Evolutionary conservation across 2,797 vertebrate genomes (phyloP).

Genomic region (Eulemur rubriventer): DNA sequence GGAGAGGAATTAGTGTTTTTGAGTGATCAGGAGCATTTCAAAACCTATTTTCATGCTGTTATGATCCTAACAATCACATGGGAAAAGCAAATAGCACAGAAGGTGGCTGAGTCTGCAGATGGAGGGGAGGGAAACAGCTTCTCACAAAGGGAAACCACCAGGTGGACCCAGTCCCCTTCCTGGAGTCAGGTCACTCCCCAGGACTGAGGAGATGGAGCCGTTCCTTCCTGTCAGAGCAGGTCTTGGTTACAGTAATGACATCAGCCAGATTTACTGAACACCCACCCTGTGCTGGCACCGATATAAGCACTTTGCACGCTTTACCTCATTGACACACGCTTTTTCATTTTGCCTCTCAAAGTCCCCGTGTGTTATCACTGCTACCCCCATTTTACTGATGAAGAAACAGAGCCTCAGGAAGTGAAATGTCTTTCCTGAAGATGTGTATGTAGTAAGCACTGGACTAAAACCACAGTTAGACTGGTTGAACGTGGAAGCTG

Average conservation of each 20-base stretch:
- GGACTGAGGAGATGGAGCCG: background rate
- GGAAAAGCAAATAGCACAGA: background rate
- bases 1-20: background rate
- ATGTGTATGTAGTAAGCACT: background rate
- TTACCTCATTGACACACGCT: background rate
- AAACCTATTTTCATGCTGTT: background rate
- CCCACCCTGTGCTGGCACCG: rapidly evolving
- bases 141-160: background rate
- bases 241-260: background rate
- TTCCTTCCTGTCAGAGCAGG: background rate
- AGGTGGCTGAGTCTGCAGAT: background rate
- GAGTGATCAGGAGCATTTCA: background rate
- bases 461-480: background rate
- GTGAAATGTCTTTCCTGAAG: background rate
- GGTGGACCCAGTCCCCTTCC: background rate
- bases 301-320: background rate
- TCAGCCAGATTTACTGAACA: background rate
- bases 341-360: background rate
- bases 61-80: background rate
- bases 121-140: too few species aligned
- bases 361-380: background rate
- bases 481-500: background rate
- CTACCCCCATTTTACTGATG: background rate
- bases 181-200: background rate
- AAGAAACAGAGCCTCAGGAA: background rate